A percentile compares a stretch with the other conserved stretches of the same genome.
Evolutionary conservation across 2,113 vertebrate species (phyloP).

Genomic region (Ictalurus furcatus): DNA sequence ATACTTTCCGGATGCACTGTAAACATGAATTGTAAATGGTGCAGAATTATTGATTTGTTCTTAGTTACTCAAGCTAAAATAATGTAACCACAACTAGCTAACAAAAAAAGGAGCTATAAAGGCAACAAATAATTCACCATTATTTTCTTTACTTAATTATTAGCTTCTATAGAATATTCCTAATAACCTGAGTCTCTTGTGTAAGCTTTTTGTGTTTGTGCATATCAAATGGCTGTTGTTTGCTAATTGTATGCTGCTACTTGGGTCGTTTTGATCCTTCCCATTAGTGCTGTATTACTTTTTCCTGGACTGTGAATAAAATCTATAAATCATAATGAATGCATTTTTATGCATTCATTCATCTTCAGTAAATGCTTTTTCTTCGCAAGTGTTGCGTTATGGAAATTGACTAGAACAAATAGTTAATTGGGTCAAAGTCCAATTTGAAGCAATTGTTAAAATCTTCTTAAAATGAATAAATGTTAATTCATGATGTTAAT

Average conservation of each 20-base stretch:
- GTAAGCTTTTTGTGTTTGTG: neutral
- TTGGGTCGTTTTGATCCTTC: constrained; percentile 16
- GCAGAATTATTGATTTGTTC: too few species aligned
- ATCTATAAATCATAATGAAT: neutral
- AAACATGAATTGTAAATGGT: too few species aligned
- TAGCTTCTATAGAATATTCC: neutral
- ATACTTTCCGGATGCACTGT: too few species aligned
- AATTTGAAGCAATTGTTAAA: neutral
- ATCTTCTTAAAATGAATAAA: too few species aligned
- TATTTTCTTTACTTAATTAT: neutral
- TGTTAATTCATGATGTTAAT: neutral
- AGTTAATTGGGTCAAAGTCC: constrained; percentile 9
- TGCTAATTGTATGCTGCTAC: too few species aligned
- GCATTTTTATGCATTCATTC: neutral
- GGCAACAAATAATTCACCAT: neutral
- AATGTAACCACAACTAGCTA: too few species aligned
- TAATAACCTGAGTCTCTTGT: neutral
- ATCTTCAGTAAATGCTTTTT: neutral
- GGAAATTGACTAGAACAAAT: neutral
- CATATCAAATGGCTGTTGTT: neutral
- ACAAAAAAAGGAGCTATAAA: neutral
- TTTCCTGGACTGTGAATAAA: neutral
- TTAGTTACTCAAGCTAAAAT: too few species aligned
- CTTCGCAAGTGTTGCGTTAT: neutral
- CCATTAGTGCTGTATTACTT: constrained; percentile 9